A percentile compares a stretch with the other conserved stretches of the same genome.
Evolutionary conservation across 2,888 invertebrate genomes (phyloP).

Genomic region (Cepaea hortensis): DNA sequence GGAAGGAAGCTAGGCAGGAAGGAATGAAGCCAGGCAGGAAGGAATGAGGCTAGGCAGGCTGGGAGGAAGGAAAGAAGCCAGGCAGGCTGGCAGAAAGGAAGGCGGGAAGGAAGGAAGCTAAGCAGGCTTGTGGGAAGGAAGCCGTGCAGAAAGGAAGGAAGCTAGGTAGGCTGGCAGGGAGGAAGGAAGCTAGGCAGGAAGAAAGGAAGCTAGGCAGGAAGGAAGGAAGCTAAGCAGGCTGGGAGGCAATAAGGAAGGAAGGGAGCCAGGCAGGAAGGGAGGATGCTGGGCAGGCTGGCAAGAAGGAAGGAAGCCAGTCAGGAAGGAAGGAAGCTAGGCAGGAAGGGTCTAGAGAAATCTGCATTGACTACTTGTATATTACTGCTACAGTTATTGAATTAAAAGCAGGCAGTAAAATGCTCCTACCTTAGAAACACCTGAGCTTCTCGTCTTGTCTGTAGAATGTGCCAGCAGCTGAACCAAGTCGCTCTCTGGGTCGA

Average conservation of each 20-base stretch:
- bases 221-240: neutral
- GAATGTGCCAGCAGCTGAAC: neutral
- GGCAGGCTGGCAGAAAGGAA: no score
- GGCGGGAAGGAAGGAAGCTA: neutral
- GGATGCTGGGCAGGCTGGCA: no score
- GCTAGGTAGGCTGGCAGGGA: no score
- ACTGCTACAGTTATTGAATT: no score
- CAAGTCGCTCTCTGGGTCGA: neutral
- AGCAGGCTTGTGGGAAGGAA: neutral
- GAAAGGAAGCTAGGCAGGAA: neutral
- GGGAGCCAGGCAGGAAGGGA: neutral
- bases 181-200: neutral
- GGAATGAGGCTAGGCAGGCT: no score
- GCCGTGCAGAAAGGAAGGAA: neutral
- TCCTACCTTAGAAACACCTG: slow-evolving; percentile 6
- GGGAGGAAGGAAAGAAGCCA: no score
- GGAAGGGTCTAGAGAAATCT: neutral
- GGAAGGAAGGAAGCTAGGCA: neutral
- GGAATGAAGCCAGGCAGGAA: no score
- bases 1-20: no score
- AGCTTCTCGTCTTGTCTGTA: neutral
- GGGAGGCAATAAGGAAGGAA: neutral
- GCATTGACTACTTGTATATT: no score
- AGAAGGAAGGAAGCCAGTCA: neutral
- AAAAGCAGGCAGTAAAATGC: no score